A percentile compares a stretch with the other conserved stretches of the same genome.
Evolutionary conservation across 1,140 invertebrate genomes (phyloP).

Genomic region (Neodiprion fabricii): DNA sequence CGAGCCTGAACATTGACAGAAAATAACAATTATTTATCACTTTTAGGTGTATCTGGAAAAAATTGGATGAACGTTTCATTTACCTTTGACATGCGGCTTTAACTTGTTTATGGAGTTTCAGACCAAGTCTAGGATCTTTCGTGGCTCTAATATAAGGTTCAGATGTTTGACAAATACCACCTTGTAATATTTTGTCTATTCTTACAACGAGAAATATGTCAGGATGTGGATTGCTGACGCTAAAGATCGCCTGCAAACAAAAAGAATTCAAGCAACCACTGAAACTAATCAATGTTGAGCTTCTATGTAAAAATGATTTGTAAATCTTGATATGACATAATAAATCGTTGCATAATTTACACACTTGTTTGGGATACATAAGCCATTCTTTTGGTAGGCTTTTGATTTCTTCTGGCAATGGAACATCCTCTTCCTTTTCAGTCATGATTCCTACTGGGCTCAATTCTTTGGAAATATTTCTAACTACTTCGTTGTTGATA

Average conservation of each 20-base stretch:
- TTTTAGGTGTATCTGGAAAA: constrained; percentile 19
- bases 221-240: constrained; percentile 81
- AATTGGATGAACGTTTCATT: neutral
- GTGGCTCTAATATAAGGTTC: constrained; percentile 86
- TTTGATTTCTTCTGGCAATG: constrained; percentile 59
- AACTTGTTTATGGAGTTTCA: constrained; percentile 85
- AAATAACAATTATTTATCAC: constrained; percentile 14
- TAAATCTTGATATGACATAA: too few relatives aligned
- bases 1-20: constrained; percentile 65
- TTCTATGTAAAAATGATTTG: neutral
- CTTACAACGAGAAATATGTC: constrained; percentile 89
- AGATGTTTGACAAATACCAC: constrained; percentile 82
- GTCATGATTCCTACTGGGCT: constrained; percentile 39
- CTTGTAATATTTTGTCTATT: constrained; percentile 92
- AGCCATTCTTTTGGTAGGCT: constrained; percentile 72
- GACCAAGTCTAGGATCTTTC: constrained; percentile 77
- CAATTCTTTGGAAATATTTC: constrained; percentile 63
- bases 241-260: constrained; percentile 76
- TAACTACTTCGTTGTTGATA: constrained; percentile 75
- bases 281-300: neutral
- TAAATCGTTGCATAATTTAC: constrained; percentile 44
- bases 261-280: neutral
- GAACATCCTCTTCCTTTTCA: constrained; percentile 36
- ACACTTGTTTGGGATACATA: constrained; percentile 66
- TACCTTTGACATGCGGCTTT: constrained; percentile 78